These are phyloP conservation scores for Lanistes nyassanus DNA, from an alignment of 1,140 invertebrate species.

Conservation along the genomic window DNA sequence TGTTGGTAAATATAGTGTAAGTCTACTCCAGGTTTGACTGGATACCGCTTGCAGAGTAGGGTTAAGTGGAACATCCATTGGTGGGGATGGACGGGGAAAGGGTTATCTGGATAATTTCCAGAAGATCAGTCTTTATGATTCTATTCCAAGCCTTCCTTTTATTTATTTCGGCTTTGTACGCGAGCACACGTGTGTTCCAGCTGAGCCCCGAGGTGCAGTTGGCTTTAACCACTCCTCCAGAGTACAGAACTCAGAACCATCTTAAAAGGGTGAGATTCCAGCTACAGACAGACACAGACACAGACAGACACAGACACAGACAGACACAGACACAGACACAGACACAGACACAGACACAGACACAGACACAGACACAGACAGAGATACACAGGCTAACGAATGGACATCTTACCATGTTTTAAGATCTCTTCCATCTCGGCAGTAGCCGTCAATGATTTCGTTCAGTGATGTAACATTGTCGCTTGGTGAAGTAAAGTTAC, in stretches of 20 bases:
- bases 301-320: no score
- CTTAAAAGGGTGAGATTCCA: constrained; percentile 44
- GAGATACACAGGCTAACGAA: no score
- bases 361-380: no score
- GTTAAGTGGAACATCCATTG: no score
- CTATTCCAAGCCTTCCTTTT: not conserved
- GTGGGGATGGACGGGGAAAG: no score
- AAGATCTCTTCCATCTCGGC: no score
- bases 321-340: no score
- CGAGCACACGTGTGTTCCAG: constrained; percentile 28
- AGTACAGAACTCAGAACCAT: constrained; percentile 45
- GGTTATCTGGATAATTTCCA: not conserved
- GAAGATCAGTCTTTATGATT: not conserved
- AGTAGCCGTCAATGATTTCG: no score
- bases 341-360: no score
- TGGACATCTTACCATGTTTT: no score
- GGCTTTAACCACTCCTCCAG: constrained; percentile 42
- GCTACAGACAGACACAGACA: no score
- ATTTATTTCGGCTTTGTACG: constrained; percentile 7
- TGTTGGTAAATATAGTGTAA: constrained; percentile 46
- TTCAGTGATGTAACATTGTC: not conserved
- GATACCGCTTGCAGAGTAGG: no score
- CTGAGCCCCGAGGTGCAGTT: constrained; percentile 52
- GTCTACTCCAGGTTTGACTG: constrained; percentile 3
- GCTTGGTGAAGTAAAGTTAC: not conserved